Evolutionary conservation across 2,888 invertebrate species (phyloP).

Genomic region (Caenorhabditis afra): DNA sequence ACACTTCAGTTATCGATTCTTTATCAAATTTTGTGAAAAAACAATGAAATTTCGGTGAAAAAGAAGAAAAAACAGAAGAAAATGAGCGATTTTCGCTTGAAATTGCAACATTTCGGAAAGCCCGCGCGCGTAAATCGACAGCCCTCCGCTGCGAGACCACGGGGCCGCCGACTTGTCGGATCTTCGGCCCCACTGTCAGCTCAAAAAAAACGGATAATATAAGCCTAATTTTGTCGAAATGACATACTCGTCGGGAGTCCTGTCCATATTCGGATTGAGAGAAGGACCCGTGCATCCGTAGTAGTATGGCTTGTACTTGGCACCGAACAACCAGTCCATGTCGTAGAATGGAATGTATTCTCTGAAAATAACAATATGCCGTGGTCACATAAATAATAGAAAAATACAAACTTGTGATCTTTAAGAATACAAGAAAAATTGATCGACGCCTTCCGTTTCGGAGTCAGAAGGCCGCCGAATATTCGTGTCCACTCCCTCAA

Average conservation of each 20-base stretch:
- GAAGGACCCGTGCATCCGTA: slow-evolving; percentile 54
- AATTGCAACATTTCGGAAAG: no score
- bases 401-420: slow-evolving; percentile 29
- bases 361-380: slow-evolving; percentile 24
- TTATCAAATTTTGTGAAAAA: no score
- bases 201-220: not conserved
- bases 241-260: slow-evolving; percentile 50
- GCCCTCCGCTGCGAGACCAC: no score
- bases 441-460: slow-evolving; percentile 28
- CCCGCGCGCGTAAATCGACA: no score
- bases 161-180: no score
- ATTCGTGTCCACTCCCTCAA: slow-evolving; percentile 50
- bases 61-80: no score
- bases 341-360: slow-evolving; percentile 52
- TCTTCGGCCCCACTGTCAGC: no score
- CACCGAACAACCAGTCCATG: slow-evolving; percentile 54
- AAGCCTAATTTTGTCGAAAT: no score
- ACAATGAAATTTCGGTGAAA: no score
- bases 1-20: no score
- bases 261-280: slow-evolving; percentile 34
- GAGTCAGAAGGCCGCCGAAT: slow-evolving; percentile 33
- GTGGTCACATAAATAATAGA: not conserved
- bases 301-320: slow-evolving; percentile 43
- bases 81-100: no score
- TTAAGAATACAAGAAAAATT: slow-evolving; percentile 37